A percentile compares a stretch with the other conserved stretches of the same genome.
phyloP scores from a whole-genome alignment of 2,113 vertebrate genomes.

The Boulengeromyrus knoepffleri region DNA sequence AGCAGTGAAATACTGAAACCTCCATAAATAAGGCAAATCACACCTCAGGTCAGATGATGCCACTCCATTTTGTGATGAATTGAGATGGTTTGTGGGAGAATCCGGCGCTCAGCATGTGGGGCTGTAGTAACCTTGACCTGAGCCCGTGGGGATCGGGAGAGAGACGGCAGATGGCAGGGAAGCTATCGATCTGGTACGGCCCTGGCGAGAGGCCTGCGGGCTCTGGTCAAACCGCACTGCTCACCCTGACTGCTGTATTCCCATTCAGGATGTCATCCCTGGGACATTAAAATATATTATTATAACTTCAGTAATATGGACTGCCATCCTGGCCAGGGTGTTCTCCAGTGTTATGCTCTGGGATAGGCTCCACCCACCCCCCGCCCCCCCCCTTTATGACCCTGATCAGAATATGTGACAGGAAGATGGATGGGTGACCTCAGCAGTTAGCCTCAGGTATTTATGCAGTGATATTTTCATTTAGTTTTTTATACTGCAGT shows the following conservation, averaged over 20 bases:
- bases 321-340: neutral
- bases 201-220: neutral
- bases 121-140: neutral
- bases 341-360: neutral
- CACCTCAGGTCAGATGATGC: neutral
- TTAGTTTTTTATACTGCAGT: neutral
- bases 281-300: neutral
- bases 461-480: neutral
- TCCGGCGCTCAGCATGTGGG: neutral
- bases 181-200: neutral
- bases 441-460: neutral
- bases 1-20: neutral
- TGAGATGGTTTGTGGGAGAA: neutral
- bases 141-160: neutral
- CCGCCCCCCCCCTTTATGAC: neutral
- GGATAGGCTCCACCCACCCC: neutral
- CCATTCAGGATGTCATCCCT: neutral
- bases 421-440: neutral
- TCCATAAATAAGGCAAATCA: neutral
- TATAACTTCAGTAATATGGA: neutral
- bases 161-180: neutral
- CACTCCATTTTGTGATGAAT: neutral
- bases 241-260: neutral
- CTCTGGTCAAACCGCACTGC: neutral
- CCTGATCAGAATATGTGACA: neutral